phyloP scores from a whole-genome alignment of 2,113 vertebrate genomes.

The Fregata magnificens region DNA sequence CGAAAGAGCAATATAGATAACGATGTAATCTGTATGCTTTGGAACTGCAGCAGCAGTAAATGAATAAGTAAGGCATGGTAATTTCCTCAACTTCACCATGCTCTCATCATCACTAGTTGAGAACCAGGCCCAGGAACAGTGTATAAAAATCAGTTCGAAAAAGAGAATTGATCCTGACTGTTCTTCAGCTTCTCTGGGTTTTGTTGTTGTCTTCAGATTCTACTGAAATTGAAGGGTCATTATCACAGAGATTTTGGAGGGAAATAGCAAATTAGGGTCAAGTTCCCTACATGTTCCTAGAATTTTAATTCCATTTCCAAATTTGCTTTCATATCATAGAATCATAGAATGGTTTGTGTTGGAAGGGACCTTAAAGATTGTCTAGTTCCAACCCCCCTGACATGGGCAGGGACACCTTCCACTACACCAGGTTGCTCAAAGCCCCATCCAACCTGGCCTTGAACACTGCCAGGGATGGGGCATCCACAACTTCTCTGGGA shows the following conservation, averaged over 20 bases:
- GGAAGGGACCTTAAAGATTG: neutral
- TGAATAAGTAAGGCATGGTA: neutral
- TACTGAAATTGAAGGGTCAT: neutral
- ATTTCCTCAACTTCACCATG: neutral
- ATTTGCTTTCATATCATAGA: neutral
- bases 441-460: neutral
- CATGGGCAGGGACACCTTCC: neutral
- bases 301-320: neutral
- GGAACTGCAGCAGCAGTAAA: neutral
- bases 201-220: neutral
- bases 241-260: neutral
- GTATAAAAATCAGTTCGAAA: neutral
- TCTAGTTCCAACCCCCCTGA: neutral
- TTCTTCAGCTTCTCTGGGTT: neutral
- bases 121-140: neutral
- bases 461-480: neutral
- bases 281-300: neutral
- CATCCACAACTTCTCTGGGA: neutral
- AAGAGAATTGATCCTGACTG: neutral
- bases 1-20: neutral
- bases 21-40: neutral
- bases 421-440: neutral
- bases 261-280: neutral
- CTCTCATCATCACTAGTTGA: neutral
- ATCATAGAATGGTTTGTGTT: neutral